A percentile compares a stretch with the other conserved stretches of the same genome.
These are phyloP conservation scores for Cryptocephalus primarius DNA, from an alignment of 2,888 invertebrate species.

Conservation along the genomic window DNA sequence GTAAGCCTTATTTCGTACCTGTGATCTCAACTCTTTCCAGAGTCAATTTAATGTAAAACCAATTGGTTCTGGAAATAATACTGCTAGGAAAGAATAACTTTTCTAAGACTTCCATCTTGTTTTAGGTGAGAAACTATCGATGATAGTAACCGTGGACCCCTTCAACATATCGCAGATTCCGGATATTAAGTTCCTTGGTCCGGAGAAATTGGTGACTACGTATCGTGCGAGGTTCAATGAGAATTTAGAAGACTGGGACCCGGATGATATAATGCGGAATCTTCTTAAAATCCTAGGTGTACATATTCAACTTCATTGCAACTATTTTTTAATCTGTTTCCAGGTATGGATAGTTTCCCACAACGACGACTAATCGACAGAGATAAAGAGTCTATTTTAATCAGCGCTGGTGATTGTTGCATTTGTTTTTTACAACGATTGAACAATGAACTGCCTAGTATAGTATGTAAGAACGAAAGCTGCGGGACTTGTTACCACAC, in stretches of 20 bases:
- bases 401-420: constrained; percentile 30
- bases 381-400: constrained; percentile 18
- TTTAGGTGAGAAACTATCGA: constrained; percentile 30
- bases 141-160: constrained; percentile 33
- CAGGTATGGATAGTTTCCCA: constrained; percentile 28
- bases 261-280: not conserved
- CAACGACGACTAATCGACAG: constrained; percentile 9
- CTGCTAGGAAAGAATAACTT: too few species aligned
- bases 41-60: too few species aligned
- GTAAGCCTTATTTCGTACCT: constrained; percentile 15
- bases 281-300: too few species aligned
- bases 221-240: constrained; percentile 24
- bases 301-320: too few species aligned
- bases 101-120: too few species aligned
- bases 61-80: too few species aligned
- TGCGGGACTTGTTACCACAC: constrained; percentile 34
- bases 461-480: constrained; percentile 31
- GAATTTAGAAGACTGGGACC: constrained; percentile 33
- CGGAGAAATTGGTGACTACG: constrained; percentile 25
- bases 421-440: constrained; percentile 34
- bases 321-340: constrained; percentile 4
- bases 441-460: constrained; percentile 33
- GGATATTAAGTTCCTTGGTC: constrained; percentile 35
- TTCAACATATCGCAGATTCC: constrained; percentile 27
- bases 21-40: too few species aligned